Evolutionary conservation across 23 tunicate genomes (phyloP).

Genomic region (Styela plicata): DNA sequence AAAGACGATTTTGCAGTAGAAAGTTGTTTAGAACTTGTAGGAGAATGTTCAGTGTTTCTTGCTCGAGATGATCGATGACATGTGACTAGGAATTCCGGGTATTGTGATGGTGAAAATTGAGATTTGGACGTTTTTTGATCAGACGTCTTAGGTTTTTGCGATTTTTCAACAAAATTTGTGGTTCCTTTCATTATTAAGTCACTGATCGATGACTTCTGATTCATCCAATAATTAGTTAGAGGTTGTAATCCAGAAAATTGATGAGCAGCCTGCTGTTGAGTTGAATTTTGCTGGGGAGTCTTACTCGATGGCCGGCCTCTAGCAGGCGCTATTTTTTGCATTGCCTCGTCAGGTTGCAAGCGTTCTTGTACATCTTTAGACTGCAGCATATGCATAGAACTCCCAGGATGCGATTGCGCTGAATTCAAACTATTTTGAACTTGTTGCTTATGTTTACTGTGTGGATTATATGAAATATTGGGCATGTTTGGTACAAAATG

Average conservation of each 20-base stretch:
- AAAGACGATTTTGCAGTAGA: not conserved
- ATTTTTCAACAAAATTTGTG: not conserved
- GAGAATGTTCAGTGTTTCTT: not conserved
- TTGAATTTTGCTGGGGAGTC: too few species aligned
- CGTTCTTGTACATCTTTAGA: too few species aligned
- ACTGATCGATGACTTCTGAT: not conserved
- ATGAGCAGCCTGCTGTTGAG: not conserved
- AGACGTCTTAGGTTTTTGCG: not conserved
- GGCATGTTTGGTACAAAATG: too few species aligned
- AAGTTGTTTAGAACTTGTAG: not conserved
- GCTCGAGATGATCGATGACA: not conserved
- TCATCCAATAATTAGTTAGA: not conserved
- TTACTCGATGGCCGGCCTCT: too few species aligned
- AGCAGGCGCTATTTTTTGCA: too few species aligned
- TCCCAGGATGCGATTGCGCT: too few species aligned
- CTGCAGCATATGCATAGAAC: too few species aligned
- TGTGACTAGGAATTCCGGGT: not conserved
- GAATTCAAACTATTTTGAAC: too few species aligned
- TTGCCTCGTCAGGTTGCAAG: too few species aligned
- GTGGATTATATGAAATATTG: too few species aligned
- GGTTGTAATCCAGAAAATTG: not conserved
- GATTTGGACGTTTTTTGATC: not conserved
- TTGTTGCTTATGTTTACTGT: too few species aligned
- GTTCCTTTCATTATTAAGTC: not conserved
- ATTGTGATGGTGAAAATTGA: not conserved